phyloP scores from a whole-genome alignment of 1,140 invertebrate genomes.

The Apis mellifera region Amel_HAv3.1 CM009945.2:5366501-5367000 shows the following conservation, averaged over 20 bases:
- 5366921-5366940: no score
- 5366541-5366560: neutral
- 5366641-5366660: neutral
- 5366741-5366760: slow-evolving; percentile 41
- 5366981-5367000: neutral
- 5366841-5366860: slow-evolving; percentile 17
- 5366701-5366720: no score
- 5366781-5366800: slow-evolving; percentile 55
- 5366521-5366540: neutral
- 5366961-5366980: no score
- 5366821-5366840: slow-evolving; percentile 12
- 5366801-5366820: slow-evolving; percentile 35
- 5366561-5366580: neutral
- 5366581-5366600: neutral
- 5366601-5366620: no score
- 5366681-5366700: slow-evolving; percentile 9
- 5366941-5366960: no score
- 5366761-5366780: slow-evolving; percentile 49
- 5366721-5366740: slow-evolving; percentile 56
- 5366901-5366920: neutral
- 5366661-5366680: neutral
- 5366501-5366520: neutral
- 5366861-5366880: slow-evolving; percentile 53
- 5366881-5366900: neutral
- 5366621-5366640: neutral